A percentile compares a stretch with the other conserved stretches of the same genome.
Evolutionary conservation across 2,888 invertebrate species (phyloP).

Genomic region (Hypselothyrea guttata): DNA sequence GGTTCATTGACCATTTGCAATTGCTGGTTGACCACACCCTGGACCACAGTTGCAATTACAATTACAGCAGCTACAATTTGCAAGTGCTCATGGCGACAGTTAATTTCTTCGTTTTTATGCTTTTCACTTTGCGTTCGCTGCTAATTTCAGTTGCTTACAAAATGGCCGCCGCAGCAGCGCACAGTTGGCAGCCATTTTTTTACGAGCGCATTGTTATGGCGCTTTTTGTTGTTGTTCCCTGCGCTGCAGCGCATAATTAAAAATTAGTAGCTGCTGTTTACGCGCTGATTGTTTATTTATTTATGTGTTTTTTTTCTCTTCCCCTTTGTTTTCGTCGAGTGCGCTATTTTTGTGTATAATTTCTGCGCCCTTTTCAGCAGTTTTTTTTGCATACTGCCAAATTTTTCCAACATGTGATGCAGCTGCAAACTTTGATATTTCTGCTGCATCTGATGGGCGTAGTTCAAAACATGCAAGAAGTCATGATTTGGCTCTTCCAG

Average conservation of each 20-base stretch:
- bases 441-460: too few relatives aligned
- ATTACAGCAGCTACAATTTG: slow-evolving; percentile 12
- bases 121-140: slow-evolving; percentile 26
- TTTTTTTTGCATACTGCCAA: too few relatives aligned
- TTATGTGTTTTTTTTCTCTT: slow-evolving; percentile 26
- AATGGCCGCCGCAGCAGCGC: slow-evolving; percentile 54
- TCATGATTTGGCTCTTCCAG: too few relatives aligned
- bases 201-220: slow-evolving; percentile 1
- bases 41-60: slow-evolving; percentile 10
- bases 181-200: slow-evolving; percentile 64
- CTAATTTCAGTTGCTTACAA: slow-evolving; percentile 70
- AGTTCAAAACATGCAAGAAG: too few relatives aligned
- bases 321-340: too few relatives aligned
- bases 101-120: slow-evolving; percentile 24
- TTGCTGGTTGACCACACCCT: slow-evolving; percentile 59
- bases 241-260: slow-evolving; percentile 63
- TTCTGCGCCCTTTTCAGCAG: too few relatives aligned
- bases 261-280: slow-evolving; percentile 62
- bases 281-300: slow-evolving; percentile 52
- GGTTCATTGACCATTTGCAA: slow-evolving; percentile 51
- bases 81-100: slow-evolving; percentile 56
- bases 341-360: too few relatives aligned
- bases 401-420: too few relatives aligned
- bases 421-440: too few relatives aligned
- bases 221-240: slow-evolving; percentile 1